A percentile compares a stretch with the other conserved stretches of the same genome.
Evolutionary conservation across 2,888 invertebrate species (phyloP).

Genomic region (Mayetiola destructor): DNA sequence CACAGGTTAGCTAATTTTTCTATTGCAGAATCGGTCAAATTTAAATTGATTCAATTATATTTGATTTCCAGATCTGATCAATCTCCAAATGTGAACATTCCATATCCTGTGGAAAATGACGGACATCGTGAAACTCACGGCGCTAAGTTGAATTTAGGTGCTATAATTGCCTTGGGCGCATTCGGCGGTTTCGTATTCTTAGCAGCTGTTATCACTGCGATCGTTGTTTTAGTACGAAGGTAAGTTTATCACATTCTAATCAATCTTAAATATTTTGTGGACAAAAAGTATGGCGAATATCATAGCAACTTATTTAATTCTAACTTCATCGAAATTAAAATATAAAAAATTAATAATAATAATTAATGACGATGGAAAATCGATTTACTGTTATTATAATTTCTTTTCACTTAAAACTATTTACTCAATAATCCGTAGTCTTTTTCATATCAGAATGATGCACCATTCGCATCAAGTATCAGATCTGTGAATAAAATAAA

Average conservation of each 20-base stretch:
- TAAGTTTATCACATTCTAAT: conserved; percentile 34
- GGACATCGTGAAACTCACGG: conserved; percentile 39
- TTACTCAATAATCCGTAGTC: too few relatives aligned
- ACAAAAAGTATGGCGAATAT: too few relatives aligned
- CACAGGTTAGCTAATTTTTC: conserved; percentile 21
- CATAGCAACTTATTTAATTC: too few relatives aligned
- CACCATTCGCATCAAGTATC: too few relatives aligned
- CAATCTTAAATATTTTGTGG: too few relatives aligned
- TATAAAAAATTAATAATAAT: too few relatives aligned
- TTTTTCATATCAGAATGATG: too few relatives aligned
- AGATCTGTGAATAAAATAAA: too few relatives aligned
- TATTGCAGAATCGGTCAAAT: not conserved
- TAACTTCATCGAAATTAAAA: too few relatives aligned
- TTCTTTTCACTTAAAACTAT: too few relatives aligned
- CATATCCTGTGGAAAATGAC: conserved; percentile 48
- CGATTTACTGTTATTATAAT: too few relatives aligned
- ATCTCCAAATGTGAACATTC: conserved; percentile 50
- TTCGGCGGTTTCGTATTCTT: conserved; percentile 85
- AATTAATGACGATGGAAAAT: too few relatives aligned
- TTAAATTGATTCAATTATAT: not conserved
- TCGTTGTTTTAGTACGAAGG: conserved; percentile 79
- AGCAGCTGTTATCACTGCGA: conserved; percentile 75
- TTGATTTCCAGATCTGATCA: conserved; percentile 42
- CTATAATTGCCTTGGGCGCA: conserved; percentile 75
- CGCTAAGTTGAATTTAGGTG: conserved; percentile 67